A percentile compares a stretch with the other conserved stretches of the same genome.
phyloP scores from a whole-genome alignment of 2,797 vertebrate genomes.

The Parambassis ranga region DNA sequence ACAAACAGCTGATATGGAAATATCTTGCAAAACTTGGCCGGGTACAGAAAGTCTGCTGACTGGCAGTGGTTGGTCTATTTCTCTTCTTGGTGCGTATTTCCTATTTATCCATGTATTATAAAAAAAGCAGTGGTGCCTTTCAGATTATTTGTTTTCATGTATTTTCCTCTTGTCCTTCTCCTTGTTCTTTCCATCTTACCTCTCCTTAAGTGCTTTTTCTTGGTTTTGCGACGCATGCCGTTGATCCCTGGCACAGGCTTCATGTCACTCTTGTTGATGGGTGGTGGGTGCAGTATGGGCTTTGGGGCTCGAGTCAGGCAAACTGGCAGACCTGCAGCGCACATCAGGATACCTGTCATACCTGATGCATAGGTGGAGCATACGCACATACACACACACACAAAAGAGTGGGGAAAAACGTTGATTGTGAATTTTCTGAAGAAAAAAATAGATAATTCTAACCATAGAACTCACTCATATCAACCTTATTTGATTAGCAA shows the following conservation, averaged over 20 bases:
- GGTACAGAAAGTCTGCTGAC: constrained; percentile 17
- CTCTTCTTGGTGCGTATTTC: background rate
- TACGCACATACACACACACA: constrained; percentile 36
- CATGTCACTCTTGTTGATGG: constrained; percentile 95
- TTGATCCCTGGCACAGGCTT: constrained; percentile 92
- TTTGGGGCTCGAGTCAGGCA: constrained; percentile 95
- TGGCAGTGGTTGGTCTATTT: constrained; percentile 7
- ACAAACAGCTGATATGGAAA: constrained; percentile 6
- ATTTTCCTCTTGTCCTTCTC: background rate
- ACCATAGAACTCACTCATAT: background rate
- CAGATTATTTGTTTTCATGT: background rate
- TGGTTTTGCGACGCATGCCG: constrained; percentile 94
- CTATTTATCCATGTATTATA: background rate
- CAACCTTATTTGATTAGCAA: background rate
- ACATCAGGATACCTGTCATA: constrained; percentile 97
- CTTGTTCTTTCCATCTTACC: constrained; percentile 71
- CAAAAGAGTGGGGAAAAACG: constrained; percentile 27
- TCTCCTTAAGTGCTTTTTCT: constrained; percentile 94
- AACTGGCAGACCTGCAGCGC: constrained; percentile 92
- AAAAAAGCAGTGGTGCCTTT: background rate
- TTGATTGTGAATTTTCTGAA: constrained; percentile 1
- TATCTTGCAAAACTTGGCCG: constrained; percentile 30
- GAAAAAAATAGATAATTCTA: background rate
- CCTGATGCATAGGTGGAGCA: constrained; percentile 75
- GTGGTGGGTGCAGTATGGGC: constrained; percentile 92